Conservation (phyloP, 2,888 invertebrate genomes). For the Carcina quercana region DNA sequence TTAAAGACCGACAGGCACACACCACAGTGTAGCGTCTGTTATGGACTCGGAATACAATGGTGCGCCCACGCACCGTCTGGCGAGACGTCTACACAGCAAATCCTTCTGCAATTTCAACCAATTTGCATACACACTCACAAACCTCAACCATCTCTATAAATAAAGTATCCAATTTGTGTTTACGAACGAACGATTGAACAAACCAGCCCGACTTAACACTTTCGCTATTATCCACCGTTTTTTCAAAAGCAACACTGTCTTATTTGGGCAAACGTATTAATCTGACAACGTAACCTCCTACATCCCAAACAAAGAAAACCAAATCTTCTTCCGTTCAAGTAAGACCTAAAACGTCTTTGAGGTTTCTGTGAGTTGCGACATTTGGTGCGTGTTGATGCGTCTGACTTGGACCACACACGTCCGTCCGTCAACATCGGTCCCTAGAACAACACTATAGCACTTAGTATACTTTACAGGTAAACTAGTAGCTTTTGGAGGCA, state of each 20-base stretch:
- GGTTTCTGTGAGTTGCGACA: slow-evolving; percentile 20
- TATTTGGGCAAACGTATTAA: slow-evolving; percentile 34
- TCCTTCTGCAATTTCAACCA: slow-evolving; percentile 51
- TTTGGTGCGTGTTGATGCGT: slow-evolving; percentile 21
- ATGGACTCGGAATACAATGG: slow-evolving; percentile 57
- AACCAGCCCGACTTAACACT: slow-evolving; percentile 59
- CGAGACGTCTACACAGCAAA: slow-evolving; percentile 35
- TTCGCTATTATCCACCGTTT: slow-evolving; percentile 57
- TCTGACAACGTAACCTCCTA: slow-evolving; percentile 17
- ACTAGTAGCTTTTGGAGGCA: slow-evolving; percentile 54
- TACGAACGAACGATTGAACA: slow-evolving; percentile 44
- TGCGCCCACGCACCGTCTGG: slow-evolving; percentile 65
- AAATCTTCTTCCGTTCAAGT: slow-evolving; percentile 19
- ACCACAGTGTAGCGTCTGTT: slow-evolving; percentile 45
- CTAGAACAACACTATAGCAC: slow-evolving; percentile 67
- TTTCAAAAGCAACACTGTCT: slow-evolving; percentile 52
- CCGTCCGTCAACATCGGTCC: slow-evolving; percentile 58
- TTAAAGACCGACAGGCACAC: slow-evolving; percentile 36
- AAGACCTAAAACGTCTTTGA: slow-evolving; percentile 29
- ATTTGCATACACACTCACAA: slow-evolving; percentile 52
- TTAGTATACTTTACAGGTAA: slow-evolving; percentile 69
- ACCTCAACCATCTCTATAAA: slow-evolving; percentile 31
- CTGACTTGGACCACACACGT: slow-evolving; percentile 65
- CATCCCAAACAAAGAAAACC: slow-evolving; percentile 15
- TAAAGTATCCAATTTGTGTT: slow-evolving; percentile 38